These are phyloP conservation scores for Montipora cactus DNA, from an alignment of 64 coral and sea anemone species.

Conservation along the genomic window DNA sequence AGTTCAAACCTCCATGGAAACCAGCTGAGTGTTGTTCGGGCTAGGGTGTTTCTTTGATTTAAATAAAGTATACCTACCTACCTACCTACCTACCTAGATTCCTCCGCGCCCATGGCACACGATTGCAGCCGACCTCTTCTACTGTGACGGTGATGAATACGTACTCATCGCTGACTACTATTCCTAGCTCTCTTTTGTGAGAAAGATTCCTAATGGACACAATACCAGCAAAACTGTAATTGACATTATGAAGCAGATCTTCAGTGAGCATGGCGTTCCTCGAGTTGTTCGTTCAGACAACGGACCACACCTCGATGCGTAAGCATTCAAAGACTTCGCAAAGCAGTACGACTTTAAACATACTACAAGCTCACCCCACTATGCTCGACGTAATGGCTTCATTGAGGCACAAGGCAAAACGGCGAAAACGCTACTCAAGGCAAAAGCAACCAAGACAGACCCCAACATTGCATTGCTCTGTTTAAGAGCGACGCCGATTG, in stretches of 20 bases:
- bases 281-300: slow-evolving; percentile 34
- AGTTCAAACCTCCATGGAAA: too few species aligned
- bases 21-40: too few species aligned
- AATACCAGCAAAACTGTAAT: slow-evolving; percentile 38
- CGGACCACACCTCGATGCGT: background rate
- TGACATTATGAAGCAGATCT: slow-evolving; percentile 45
- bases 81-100: slow-evolving; percentile 10
- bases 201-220: background rate
- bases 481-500: background rate
- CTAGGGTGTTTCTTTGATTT: too few species aligned
- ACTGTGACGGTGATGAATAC: slow-evolving; percentile 33
- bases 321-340: background rate
- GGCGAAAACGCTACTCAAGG: slow-evolving; percentile 67
- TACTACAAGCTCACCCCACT: background rate
- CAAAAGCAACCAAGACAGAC: background rate
- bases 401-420: slow-evolving; percentile 45
- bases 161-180: slow-evolving; percentile 49
- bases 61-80: too few species aligned
- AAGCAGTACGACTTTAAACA: slow-evolving; percentile 1
- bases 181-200: slow-evolving; percentile 25
- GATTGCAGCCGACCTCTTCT: slow-evolving; percentile 12
- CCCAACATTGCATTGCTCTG: slow-evolving; percentile 39
- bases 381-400: background rate
- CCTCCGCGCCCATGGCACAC: slow-evolving; percentile 50
- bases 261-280: slow-evolving; percentile 32